These are phyloP conservation scores for Mythimna lalbum DNA, from an alignment of 2,888 invertebrate species.

Conservation along the genomic window DNA sequence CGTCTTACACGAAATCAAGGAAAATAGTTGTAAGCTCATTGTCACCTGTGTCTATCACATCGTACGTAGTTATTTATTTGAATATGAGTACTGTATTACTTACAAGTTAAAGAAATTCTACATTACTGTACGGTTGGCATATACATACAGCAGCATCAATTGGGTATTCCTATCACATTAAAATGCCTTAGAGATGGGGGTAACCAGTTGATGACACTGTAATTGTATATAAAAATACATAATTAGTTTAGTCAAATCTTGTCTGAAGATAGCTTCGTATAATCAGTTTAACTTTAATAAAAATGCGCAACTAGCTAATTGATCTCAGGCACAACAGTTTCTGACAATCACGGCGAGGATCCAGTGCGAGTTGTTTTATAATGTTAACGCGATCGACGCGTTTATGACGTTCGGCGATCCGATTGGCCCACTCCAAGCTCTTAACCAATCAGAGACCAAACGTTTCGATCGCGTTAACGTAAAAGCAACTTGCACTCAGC, in stretches of 20 bases:
- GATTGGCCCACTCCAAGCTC: no score
- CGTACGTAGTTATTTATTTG: conserved; percentile 27
- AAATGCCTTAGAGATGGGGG: no score
- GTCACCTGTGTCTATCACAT: conserved; percentile 14
- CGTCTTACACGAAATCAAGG: conserved; percentile 26
- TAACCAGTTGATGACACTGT: neutral
- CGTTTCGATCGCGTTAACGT: no score
- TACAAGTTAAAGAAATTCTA: conserved; percentile 15
- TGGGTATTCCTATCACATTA: no score
- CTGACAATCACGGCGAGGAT: neutral
- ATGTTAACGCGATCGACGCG: no score
- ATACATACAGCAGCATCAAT: no score
- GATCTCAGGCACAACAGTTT: no score
- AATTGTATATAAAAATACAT: neutral
- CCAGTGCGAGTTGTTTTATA: no score
- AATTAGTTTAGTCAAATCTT: neutral
- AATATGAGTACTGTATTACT: conserved; percentile 19
- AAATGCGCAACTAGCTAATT: neutral
- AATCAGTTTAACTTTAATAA: neutral
- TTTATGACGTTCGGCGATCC: no score
- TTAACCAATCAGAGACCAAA: no score
- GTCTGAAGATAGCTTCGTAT: neutral
- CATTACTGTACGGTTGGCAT: neutral
- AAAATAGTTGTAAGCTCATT: conserved; percentile 19
- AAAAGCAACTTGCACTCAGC: no score